phyloP scores from a whole-genome alignment of 2,113 vertebrate species.

The Scatophagus argus region DNA sequence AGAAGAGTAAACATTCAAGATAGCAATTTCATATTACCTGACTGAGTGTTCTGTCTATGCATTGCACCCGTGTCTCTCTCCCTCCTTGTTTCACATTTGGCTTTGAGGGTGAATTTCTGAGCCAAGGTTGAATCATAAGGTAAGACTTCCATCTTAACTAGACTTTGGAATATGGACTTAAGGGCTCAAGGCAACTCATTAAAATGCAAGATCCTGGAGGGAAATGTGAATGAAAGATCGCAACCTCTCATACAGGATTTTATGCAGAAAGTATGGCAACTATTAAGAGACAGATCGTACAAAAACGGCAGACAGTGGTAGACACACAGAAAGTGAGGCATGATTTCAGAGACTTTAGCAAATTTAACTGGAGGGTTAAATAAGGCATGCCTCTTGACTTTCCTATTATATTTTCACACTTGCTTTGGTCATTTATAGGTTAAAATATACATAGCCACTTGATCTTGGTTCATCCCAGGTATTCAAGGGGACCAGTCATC shows the following conservation, averaged over 20 bases:
- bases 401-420: not conserved
- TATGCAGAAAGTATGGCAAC: constrained; percentile 44
- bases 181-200: constrained; percentile 61
- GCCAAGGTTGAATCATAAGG: constrained; percentile 45
- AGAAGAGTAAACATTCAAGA: not conserved
- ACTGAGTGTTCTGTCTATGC: not conserved
- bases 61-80: not conserved
- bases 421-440: not conserved
- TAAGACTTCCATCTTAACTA: constrained; percentile 50
- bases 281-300: constrained; percentile 57
- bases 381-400: constrained; percentile 17
- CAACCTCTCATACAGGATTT: constrained; percentile 57
- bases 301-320: constrained; percentile 39
- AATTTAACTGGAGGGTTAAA: no score
- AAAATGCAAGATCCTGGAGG: constrained; percentile 60
- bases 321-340: constrained; percentile 15
- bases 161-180: constrained; percentile 44
- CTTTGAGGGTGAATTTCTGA: constrained; percentile 22
- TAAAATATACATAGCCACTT: constrained; percentile 12
- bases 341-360: constrained; percentile 43
- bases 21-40: not conserved
- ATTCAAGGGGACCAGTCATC: not conserved
- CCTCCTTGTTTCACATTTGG: not conserved
- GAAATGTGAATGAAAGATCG: constrained; percentile 55
- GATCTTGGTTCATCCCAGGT: not conserved